phyloP scores from a whole-genome alignment of 2,888 invertebrate species.

The Chrysolina oricalcia region DNA sequence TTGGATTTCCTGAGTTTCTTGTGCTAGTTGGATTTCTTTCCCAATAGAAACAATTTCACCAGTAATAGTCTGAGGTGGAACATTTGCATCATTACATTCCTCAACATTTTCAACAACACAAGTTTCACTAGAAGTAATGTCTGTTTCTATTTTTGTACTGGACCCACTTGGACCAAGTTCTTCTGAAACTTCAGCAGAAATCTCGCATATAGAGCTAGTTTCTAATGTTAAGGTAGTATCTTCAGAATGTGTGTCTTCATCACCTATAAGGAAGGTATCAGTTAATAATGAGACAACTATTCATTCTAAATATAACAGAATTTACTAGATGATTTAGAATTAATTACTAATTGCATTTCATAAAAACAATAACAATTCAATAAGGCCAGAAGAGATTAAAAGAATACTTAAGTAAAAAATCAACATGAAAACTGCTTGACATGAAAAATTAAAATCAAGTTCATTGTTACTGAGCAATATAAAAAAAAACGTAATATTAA shows the following conservation, averaged over 20 bases:
- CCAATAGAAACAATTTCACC: neutral
- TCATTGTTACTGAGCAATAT: too few species aligned
- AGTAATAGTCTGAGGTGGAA: neutral
- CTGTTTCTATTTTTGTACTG: neutral
- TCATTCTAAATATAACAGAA: neutral
- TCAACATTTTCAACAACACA: neutral
- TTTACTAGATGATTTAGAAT: neutral
- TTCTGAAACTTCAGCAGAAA: neutral
- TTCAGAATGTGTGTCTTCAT: neutral
- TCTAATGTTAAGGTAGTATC: neutral
- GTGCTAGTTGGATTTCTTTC: neutral
- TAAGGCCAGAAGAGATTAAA: neutral
- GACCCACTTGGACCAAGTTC: neutral
- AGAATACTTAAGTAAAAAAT: neutral
- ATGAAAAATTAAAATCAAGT: too few species aligned
- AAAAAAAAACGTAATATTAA: too few species aligned
- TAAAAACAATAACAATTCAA: neutral
- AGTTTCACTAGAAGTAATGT: conserved; percentile 11
- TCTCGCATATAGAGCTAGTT: neutral
- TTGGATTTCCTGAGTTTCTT: neutral
- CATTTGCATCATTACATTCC: neutral
- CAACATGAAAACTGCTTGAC: too few species aligned
- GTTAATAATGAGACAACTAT: neutral
- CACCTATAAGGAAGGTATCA: conserved; percentile 3
- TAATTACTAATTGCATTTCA: neutral